These are phyloP conservation scores for Myotis lucifugus DNA, from an alignment of 2,113 vertebrate species.

Conservation along the genomic window DNA sequence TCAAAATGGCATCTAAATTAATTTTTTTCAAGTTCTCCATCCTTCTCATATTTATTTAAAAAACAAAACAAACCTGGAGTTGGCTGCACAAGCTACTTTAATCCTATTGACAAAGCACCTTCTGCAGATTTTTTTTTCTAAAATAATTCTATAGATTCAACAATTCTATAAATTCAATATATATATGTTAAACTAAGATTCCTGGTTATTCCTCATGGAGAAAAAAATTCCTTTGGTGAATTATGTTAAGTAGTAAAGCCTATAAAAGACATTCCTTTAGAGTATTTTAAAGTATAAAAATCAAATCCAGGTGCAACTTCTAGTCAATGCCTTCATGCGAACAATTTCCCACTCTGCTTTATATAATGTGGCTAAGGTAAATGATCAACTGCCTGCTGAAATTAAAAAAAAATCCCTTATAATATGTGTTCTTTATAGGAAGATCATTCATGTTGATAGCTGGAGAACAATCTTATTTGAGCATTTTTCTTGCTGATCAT, in stretches of 20 bases:
- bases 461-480: background rate
- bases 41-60: background rate
- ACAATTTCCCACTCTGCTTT: conserved; percentile 17
- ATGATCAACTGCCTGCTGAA: conserved; percentile 26
- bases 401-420: background rate
- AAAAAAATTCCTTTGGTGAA: conserved; percentile 5
- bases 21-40: background rate
- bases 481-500: background rate
- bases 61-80: background rate
- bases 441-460: background rate
- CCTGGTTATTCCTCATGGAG: background rate
- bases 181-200: conserved; percentile 15
- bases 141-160: conserved; percentile 51
- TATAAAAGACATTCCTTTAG: background rate
- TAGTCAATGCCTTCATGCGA: background rate
- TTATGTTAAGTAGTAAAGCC: conserved; percentile 13
- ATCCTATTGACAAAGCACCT: conserved; percentile 8
- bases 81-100: background rate
- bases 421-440: background rate
- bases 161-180: conserved; percentile 40
- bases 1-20: conserved; percentile 21
- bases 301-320: conserved; percentile 49
- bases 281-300: conserved; percentile 53
- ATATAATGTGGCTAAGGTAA: conserved; percentile 2
- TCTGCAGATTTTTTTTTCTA: background rate